A percentile compares a stretch with the other conserved stretches of the same genome.
Evolutionary conservation across 2,797 vertebrate species (phyloP).

Genomic region (Coendou prehensilis): DNA sequence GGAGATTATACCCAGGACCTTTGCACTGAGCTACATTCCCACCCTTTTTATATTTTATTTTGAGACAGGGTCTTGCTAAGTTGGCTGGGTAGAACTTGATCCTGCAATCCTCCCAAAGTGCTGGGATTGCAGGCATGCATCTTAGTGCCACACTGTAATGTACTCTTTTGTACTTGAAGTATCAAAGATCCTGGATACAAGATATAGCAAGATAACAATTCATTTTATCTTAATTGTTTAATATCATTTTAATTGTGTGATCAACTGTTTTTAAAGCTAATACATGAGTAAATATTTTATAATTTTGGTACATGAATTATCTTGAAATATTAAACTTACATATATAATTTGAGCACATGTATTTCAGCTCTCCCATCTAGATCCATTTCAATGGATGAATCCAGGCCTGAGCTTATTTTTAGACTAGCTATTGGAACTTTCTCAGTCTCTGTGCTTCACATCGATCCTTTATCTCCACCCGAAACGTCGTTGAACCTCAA

Average conservation of each 20-base stretch:
- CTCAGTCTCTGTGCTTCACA: conserved; percentile 96
- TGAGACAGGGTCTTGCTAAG: not conserved
- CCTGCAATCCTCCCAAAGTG: not conserved
- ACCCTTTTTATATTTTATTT: not conserved
- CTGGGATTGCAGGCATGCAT: not conserved
- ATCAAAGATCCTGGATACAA: conserved; percentile 6
- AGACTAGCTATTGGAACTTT: conserved; percentile 93
- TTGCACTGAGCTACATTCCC: not conserved
- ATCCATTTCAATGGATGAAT: conserved; percentile 95
- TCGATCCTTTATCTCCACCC: conserved; percentile 96
- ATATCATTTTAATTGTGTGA: not conserved
- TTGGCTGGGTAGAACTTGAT: not conserved
- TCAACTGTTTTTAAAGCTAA: conserved; percentile 30
- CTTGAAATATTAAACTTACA: conserved; percentile 75
- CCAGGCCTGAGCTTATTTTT: conserved; percentile 96
- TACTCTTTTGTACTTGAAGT: not conserved
- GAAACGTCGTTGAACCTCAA: conserved; percentile 92
- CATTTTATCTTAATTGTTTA: not conserved
- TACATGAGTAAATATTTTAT: not conserved
- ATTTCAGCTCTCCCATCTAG: conserved; percentile 95
- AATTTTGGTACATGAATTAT: conserved; percentile 36
- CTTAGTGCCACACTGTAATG: not conserved
- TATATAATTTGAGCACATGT: conserved; percentile 71
- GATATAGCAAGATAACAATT: not conserved
- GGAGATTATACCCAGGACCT: not conserved